Evolutionary conservation across 2,113 vertebrate genomes (phyloP).

Genomic region (Nycticryphes semicollaris): DNA sequence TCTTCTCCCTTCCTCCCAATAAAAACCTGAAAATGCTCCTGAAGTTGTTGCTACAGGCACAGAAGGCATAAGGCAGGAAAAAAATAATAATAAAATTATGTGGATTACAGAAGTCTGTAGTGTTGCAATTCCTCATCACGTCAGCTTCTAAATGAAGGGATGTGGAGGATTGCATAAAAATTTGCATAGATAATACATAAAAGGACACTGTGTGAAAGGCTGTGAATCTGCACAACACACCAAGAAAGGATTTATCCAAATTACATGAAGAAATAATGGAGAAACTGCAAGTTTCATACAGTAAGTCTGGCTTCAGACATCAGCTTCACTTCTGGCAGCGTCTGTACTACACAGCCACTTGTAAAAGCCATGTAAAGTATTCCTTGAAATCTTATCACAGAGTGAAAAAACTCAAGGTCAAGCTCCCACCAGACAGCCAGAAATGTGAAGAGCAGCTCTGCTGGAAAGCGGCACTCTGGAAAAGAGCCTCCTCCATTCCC

Average conservation of each 20-base stretch:
- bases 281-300: not conserved
- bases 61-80: accelerated
- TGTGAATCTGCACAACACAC: not conserved
- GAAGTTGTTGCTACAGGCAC: not conserved
- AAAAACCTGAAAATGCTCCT: not conserved
- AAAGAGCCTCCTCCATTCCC: not conserved
- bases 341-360: not conserved
- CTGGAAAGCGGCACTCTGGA: not conserved
- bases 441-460: not conserved
- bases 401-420: conserved; percentile 13
- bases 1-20: not conserved
- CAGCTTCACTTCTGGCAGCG: not conserved
- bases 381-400: conserved; percentile 5
- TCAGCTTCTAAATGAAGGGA: not conserved
- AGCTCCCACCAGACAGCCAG: not conserved
- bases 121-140: not conserved
- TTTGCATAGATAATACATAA: not conserved
- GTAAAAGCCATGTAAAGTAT: not conserved
- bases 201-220: not conserved
- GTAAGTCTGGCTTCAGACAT: not conserved
- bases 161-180: not conserved
- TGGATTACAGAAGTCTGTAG: not conserved
- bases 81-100: not conserved
- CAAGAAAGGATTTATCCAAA: not conserved
- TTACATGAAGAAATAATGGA: not conserved